Base-by-base conservation (phyloP, 2,113 vertebrate genomes). In the Dascyllus trimaculatus region DNA sequence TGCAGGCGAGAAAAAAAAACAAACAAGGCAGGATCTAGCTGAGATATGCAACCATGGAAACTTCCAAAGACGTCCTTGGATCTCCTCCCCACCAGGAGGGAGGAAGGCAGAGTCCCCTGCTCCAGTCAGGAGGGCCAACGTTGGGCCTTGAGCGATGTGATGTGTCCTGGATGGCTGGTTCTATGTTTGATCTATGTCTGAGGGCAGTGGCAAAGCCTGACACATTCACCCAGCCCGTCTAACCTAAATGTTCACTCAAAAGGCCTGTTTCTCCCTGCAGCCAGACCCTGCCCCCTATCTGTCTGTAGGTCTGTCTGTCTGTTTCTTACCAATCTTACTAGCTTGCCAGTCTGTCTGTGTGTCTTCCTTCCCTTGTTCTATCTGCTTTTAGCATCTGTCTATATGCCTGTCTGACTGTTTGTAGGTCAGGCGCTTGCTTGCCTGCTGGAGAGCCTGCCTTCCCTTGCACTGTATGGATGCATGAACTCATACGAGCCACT, bases 181-280 rank as follows among this genome's bases (percentile, higher is more conserved):
- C 70, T 60, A 10, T 75, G 84, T 49, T 63, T 87, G 84, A 89
- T 86, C 77, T 77, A 78, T 65, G 53, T 91, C 85, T 87, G 80
- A 81, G 81, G 81, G 64, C 85, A 68, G 66, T 4, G 4, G 54
- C 73, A 21, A 40, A 85, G 60, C 53, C 80, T 71, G 82, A 73
- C 78, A 82, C 75, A 52, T 48, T 74, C 78, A 58, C 78, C 72
- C 77, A 78, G 87, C 64, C 81, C 46, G 64, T 85, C 79, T 91
- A 92, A 93, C 88, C 90, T 88, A 92, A 91, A 91, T 90, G 89
- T 77, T 88, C 88, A 93, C 57, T 87, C 67, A 81, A 64, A 87
- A 64, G 64, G 77, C 64, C 62, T 6, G 22, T 62, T n/a, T 66
- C 78, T 61, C 78, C 86, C 85, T 75, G 76, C 67, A 91, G 88